phyloP scores from a whole-genome alignment of 2,888 invertebrate species.

The Scaptomyza polygonia region DNA sequence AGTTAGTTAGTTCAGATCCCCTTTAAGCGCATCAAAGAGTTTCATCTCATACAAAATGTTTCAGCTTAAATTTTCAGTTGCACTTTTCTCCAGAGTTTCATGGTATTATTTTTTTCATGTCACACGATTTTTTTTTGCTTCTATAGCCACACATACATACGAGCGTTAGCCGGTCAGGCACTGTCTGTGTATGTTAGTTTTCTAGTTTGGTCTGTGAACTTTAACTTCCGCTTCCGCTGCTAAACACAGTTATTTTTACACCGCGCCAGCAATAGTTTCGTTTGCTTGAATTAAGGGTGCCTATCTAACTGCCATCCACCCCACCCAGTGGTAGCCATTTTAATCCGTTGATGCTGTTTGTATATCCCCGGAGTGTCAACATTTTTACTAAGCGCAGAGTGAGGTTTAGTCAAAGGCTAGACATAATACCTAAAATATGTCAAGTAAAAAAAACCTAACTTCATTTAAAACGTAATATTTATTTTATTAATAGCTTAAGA shows the following conservation, averaged over 20 bases:
- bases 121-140: conserved; percentile 41
- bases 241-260: conserved; percentile 61
- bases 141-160: conserved; percentile 11
- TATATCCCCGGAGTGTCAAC: conserved; percentile 2
- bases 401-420: background rate
- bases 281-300: conserved; percentile 44
- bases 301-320: conserved; percentile 25
- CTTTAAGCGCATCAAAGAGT: background rate
- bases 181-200: conserved; percentile 7
- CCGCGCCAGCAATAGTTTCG: conserved; percentile 45
- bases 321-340: background rate
- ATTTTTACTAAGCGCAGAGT: conserved; percentile 6
- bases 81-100: background rate
- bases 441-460: too few relatives aligned
- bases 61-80: conserved; percentile 40
- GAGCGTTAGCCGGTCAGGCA: background rate
- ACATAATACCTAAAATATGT: background rate
- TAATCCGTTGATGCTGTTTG: conserved; percentile 8
- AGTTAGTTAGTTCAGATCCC: background rate
- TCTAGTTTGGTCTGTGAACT: conserved; percentile 19
- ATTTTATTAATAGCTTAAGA: too few relatives aligned
- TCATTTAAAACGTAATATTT: too few relatives aligned
- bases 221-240: conserved; percentile 50
- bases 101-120: background rate
- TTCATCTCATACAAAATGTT: conserved; percentile 12